Conservation (phyloP, 2,113 vertebrate genomes). For the Tricholaema leucomelas region DNA sequence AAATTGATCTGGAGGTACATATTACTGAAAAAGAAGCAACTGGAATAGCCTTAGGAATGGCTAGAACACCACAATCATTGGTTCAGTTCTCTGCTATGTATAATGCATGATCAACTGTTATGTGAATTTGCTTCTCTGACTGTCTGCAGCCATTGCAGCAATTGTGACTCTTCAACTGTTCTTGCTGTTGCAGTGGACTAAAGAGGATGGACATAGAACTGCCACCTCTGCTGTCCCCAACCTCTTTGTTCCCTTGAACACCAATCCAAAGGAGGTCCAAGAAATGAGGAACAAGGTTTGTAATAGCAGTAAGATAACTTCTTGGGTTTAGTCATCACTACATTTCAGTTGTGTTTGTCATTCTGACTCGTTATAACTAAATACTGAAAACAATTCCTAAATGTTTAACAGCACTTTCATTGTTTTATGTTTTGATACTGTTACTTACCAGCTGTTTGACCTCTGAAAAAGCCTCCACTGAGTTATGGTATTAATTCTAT, state of each 20-base stretch:
- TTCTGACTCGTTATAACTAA: background rate
- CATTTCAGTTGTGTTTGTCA: background rate
- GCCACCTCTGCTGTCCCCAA: conserved; percentile 89
- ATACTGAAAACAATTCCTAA: background rate
- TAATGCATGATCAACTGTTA: conserved; percentile 85
- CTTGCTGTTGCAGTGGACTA: conserved; percentile 93
- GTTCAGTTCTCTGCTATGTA: conserved; percentile 83
- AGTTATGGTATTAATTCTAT: background rate
- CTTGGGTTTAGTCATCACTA: background rate
- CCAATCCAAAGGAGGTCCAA: conserved; percentile 96
- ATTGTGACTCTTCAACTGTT: conserved; percentile 68
- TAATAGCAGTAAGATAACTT: background rate
- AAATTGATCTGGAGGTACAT: background rate
- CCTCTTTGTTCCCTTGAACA: conserved; percentile 98
- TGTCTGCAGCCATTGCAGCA: background rate
- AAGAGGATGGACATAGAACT: conserved; percentile 92
- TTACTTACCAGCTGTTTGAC: background rate
- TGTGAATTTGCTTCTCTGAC: conserved; percentile 53
- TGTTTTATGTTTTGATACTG: background rate
- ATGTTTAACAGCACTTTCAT: background rate
- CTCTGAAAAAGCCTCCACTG: background rate
- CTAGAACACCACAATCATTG: conserved; percentile 78
- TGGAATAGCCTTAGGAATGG: background rate
- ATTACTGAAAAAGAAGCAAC: background rate
- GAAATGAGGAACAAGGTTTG: conserved; percentile 99